Percentiles rank a stretch among this genome's conserved stretches.
These are phyloP conservation scores for Campoletis sonorensis DNA, from an alignment of 1,140 invertebrate species.

Conservation along the genomic window DNA sequence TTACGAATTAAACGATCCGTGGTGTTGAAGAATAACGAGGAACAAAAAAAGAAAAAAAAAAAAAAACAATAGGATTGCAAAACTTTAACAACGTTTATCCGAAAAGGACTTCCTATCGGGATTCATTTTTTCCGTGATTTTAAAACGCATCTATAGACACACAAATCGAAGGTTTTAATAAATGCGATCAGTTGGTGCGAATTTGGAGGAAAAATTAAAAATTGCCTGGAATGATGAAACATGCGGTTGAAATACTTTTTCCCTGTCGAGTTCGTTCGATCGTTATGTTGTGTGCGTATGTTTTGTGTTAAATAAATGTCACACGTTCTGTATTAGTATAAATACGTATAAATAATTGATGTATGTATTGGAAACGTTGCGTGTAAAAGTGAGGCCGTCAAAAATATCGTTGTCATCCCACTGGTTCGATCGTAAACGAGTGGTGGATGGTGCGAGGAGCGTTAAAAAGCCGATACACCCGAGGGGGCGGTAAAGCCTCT, in stretches of 20 bases:
- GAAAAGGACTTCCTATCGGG: too few relatives aligned
- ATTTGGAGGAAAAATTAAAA: too few relatives aligned
- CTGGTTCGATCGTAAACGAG: conserved; percentile 51
- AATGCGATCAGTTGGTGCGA: too few relatives aligned
- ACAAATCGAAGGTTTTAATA: background rate
- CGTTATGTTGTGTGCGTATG: background rate
- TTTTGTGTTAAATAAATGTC: background rate
- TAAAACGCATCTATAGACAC: background rate
- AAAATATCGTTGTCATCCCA: conserved; percentile 52
- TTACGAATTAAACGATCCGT: conserved; percentile 20
- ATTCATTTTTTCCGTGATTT: background rate
- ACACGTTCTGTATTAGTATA: too few relatives aligned
- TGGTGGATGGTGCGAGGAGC: conserved; percentile 38
- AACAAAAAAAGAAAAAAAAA: conserved; percentile 1
- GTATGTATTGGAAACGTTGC: conserved; percentile 23
- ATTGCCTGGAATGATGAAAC: too few relatives aligned
- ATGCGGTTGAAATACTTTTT: too few relatives aligned
- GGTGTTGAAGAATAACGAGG: background rate
- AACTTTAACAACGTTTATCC: too few relatives aligned
- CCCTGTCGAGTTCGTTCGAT: too few relatives aligned
- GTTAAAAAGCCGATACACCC: conserved; percentile 55
- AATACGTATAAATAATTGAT: too few relatives aligned
- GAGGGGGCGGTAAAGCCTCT: background rate
- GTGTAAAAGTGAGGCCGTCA: conserved; percentile 49
- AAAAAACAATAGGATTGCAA: too few relatives aligned